Conservation (phyloP, 2,797 vertebrate genomes). For the Manis pentadactyla region DNA sequence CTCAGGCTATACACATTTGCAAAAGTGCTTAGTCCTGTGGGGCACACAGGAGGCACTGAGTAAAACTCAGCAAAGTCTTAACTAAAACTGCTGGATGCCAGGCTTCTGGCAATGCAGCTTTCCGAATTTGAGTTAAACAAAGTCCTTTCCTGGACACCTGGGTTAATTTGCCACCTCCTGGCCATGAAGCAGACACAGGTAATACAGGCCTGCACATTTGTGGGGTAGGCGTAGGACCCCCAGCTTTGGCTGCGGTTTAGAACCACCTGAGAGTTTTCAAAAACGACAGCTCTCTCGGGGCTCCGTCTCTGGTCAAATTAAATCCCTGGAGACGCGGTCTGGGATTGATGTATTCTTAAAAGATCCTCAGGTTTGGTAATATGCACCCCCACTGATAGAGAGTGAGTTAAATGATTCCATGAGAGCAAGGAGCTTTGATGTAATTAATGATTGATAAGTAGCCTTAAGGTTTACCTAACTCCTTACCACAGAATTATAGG, state of each 20-base stretch:
- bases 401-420: neutral
- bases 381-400: neutral
- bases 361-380: neutral
- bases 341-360: neutral
- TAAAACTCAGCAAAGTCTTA: neutral
- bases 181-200: neutral
- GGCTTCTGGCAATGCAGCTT: neutral
- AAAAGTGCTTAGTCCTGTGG: neutral
- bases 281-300: neutral
- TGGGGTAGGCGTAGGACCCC: fast-evolving
- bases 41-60: neutral
- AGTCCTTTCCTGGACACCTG: neutral
- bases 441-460: neutral
- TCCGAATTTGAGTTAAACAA: neutral
- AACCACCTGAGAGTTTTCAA: neutral
- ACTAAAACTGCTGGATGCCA: neutral
- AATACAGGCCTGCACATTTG: neutral
- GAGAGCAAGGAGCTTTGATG: neutral
- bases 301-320: neutral
- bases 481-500: neutral
- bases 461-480: neutral
- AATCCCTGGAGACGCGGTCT: neutral
- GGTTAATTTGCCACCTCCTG: no score
- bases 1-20: neutral
- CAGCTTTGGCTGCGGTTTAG: neutral